Percentiles rank a stretch among this genome's conserved stretches.
phyloP scores from a whole-genome alignment of 1,140 invertebrate species.

The Calycopis cecrops region DNA sequence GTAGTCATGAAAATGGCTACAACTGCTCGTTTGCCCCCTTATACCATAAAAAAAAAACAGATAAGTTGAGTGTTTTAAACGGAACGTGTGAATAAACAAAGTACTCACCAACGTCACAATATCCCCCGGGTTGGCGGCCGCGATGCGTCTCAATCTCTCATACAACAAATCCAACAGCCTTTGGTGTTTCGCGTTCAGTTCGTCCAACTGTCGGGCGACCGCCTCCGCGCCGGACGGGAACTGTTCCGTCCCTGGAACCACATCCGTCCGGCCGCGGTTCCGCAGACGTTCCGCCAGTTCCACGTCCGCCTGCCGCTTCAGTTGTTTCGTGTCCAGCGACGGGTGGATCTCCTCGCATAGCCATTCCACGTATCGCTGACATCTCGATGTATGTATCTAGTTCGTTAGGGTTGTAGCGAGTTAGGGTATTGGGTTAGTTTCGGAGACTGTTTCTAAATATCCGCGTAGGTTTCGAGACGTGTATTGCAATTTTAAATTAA shows the following conservation, averaged over 20 bases:
- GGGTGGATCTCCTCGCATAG: conserved; percentile 91
- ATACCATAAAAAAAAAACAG: no score
- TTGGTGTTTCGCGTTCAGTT: conserved; percentile 88
- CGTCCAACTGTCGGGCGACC: conserved; percentile 90
- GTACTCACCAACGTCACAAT: conserved; percentile 81
- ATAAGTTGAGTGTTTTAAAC: no score
- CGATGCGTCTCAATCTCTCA: conserved; percentile 77
- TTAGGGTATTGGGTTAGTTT: conserved; percentile 43
- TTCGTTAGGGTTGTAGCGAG: conserved; percentile 47
- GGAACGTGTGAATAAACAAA: no score
- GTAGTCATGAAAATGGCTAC: no score
- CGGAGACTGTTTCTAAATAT: conserved; percentile 37
- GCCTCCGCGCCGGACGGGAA: conserved; percentile 81
- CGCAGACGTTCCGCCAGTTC: conserved; percentile 45
- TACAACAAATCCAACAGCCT: conserved; percentile 84
- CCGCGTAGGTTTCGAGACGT: background rate
- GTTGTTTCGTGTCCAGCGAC: conserved; percentile 80
- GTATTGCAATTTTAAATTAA: background rate
- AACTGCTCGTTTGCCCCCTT: no score
- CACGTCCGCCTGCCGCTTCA: conserved; percentile 61
- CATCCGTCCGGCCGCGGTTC: conserved; percentile 35
- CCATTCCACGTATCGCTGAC: conserved; percentile 92
- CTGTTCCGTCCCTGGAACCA: conserved; percentile 25
- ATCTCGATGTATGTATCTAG: conserved; percentile 91
- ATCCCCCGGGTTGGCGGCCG: conserved; percentile 76